These are phyloP conservation scores for Xenotilapia flavipinnis DNA, from an alignment of 2,113 vertebrate genomes.

Conservation along the genomic window DNA sequence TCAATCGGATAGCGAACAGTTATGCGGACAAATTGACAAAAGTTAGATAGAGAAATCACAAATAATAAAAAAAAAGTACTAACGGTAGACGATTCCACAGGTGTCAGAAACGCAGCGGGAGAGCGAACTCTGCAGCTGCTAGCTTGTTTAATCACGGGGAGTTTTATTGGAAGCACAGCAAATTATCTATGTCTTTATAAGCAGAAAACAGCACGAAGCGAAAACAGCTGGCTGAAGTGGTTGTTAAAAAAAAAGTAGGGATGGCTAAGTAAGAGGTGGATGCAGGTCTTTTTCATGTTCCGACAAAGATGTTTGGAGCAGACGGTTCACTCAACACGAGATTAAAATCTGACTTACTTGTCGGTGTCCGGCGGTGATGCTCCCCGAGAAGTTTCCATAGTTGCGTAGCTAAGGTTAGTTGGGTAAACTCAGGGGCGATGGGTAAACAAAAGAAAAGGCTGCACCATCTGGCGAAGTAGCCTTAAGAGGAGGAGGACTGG, in stretches of 20 bases:
- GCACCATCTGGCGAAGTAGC: conserved; percentile 69
- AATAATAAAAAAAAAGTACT: conserved; percentile 25
- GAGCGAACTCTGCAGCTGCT: not conserved
- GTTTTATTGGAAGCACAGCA: not conserved
- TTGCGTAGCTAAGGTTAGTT: conserved; percentile 41
- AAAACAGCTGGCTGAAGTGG: conserved; percentile 34
- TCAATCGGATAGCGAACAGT: conserved; percentile 43
- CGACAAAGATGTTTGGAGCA: not conserved
- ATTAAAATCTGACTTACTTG: conserved; percentile 32
- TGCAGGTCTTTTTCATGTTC: not conserved
- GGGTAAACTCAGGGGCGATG: conserved; percentile 51
- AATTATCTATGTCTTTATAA: not conserved
- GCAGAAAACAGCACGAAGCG: not conserved
- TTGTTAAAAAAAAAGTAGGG: conserved; percentile 3
- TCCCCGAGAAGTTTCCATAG: conserved; percentile 20
- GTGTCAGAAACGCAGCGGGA: conserved; percentile 23
- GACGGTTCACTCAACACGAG: not conserved
- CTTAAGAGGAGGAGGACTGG: conserved; percentile 43
- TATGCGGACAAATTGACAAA: conserved; percentile 40
- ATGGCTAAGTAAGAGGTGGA: conserved; percentile 25
- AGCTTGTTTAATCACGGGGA: not conserved
- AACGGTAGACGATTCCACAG: conserved; percentile 34
- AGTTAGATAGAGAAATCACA: conserved; percentile 65
- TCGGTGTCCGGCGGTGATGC: conserved; percentile 4
- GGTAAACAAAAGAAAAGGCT: conserved; percentile 72